Percentiles rank a stretch among this genome's conserved stretches.
Conservation (phyloP, 1,140 invertebrate species). For the Macrobrachium nipponense region DNA sequence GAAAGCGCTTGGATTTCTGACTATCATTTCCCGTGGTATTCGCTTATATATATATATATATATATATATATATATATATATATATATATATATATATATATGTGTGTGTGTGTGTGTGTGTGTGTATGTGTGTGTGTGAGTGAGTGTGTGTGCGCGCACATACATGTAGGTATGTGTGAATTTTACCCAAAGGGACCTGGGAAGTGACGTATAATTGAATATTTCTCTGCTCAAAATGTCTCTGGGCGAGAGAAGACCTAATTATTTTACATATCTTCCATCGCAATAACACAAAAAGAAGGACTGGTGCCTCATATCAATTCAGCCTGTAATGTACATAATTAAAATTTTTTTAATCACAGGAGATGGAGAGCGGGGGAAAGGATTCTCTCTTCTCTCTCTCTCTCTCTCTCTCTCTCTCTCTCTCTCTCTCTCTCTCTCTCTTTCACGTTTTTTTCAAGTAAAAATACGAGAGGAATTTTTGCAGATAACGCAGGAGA, state of each 20-base stretch:
- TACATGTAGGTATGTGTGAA: background rate
- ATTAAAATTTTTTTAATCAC: too few relatives aligned
- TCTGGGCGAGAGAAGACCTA: too few relatives aligned
- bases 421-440: constrained; percentile 21
- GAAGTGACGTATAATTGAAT: background rate
- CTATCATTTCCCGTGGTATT: too few relatives aligned
- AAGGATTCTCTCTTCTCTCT: constrained; percentile 11
- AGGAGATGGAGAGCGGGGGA: too few relatives aligned
- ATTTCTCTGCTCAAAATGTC: too few relatives aligned
- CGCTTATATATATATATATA: background rate
- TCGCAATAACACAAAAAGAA: too few relatives aligned
- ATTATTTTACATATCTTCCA: too few relatives aligned
- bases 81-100: background rate
- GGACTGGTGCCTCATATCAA: too few relatives aligned
- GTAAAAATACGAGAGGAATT: background rate
- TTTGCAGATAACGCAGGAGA: too few relatives aligned
- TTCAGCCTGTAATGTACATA: too few relatives aligned
- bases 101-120: background rate
- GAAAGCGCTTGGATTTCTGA: too few relatives aligned
- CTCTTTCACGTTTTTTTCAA: background rate
- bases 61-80: background rate
- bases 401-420: constrained; percentile 30
- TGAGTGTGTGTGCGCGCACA: background rate
- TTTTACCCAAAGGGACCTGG: background rate
- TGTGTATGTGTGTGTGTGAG: background rate